Percentiles rank a stretch among this genome's conserved stretches.
Evolutionary conservation across 2,888 invertebrate genomes (phyloP).

Genomic region (Amphipyra berbera): DNA sequence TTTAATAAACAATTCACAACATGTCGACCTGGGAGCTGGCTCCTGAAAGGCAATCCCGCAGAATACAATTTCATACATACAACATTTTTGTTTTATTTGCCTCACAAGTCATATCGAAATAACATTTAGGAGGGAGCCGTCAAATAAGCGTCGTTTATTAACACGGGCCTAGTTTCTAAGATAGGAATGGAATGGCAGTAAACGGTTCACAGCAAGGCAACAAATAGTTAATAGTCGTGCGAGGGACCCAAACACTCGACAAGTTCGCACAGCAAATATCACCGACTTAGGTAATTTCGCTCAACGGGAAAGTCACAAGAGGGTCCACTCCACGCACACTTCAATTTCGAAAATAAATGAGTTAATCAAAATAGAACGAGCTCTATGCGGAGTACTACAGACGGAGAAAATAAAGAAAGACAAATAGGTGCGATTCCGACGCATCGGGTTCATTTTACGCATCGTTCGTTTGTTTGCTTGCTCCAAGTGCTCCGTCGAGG

Average conservation of each 20-base stretch:
- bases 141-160: too few relatives aligned
- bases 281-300: constrained; percentile 68
- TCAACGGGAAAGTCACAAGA: constrained; percentile 69
- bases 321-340: constrained; percentile 69
- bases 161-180: constrained; percentile 3
- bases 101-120: too few relatives aligned
- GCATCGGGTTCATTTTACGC: constrained; percentile 52
- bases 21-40: too few relatives aligned
- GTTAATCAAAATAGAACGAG: constrained; percentile 72
- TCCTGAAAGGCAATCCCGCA: too few relatives aligned
- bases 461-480: constrained; percentile 43
- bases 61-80: too few relatives aligned
- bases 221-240: constrained; percentile 73
- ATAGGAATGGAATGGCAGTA: constrained; percentile 35
- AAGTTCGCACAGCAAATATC: constrained; percentile 75
- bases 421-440: constrained; percentile 48
- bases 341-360: constrained; percentile 75
- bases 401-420: constrained; percentile 52
- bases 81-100: too few relatives aligned
- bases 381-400: constrained; percentile 40
- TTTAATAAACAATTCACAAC: too few relatives aligned
- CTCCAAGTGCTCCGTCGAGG: constrained; percentile 19
- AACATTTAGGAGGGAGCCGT: too few relatives aligned
- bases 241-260: constrained; percentile 73
- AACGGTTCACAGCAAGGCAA: constrained; percentile 57